Base-by-base conservation (phyloP, 1,140 invertebrate species). In the Orussus abietinus region DNA sequence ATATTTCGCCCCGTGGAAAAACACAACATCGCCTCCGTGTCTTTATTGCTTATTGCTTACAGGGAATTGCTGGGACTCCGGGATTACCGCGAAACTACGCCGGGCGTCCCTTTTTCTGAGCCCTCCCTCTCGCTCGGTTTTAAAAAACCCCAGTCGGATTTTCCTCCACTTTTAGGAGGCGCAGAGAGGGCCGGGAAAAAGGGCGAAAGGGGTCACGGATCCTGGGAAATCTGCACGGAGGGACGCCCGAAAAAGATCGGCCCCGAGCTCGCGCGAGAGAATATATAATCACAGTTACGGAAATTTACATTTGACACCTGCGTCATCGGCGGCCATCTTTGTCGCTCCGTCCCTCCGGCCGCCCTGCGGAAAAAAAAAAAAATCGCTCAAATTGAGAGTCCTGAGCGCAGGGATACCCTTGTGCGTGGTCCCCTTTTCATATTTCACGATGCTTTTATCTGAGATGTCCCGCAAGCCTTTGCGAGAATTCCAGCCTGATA, bases 41-140 rank as follows among this genome's bases (percentile, higher is more conserved):
- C 44, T 53, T 63, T 64, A 66, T 66, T 70, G 62, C 62, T 68
- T 67, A 63, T 66, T 66, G 51, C 57, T 66, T 67, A 51, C 53
- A 55, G 51, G 41, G 20, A 41, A 53, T 55, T 54, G 41, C 47
- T 32, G 5, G 12, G 10, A 22, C 5, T 4, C 14, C n/a, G 5
- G 22, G 18, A 38, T 13, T 11, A 25, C 10, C 22, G 3, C 4
- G 13, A 25, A 26, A 38, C 13, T 22, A 42, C 30, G 30, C 25
- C 25, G 1, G 2, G 14, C 1, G 19, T 22, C 20, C 21, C 19
- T 38, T 13, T 36, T 25, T 33, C 31, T 33, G 10, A 26, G 14
- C n/a, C 32, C 37, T 47, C 29, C 13, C 13, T 18, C 19, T 17
- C 3, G 22, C 11, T 39, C 43, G 28, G n/a, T n/a, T n/a, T 22